Evolutionary conservation across 2,113 vertebrate genomes (phyloP).

Genomic region (Stegastes partitus): DNA sequence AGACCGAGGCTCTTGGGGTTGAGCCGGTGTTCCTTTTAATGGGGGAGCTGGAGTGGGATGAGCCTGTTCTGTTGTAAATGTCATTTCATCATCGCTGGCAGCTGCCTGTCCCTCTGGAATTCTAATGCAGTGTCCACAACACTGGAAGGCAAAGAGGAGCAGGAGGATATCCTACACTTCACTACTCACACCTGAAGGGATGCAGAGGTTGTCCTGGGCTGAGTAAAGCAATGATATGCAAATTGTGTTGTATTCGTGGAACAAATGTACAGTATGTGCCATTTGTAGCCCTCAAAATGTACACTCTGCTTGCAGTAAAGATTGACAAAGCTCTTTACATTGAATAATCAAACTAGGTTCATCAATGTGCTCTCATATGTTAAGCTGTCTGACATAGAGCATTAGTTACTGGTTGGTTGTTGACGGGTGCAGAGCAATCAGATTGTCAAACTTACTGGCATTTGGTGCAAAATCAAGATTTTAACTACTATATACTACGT

Average conservation of each 20-base stretch:
- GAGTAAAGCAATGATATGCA: constrained; percentile 6
- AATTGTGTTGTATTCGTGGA: constrained; percentile 11
- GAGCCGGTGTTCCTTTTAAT: constrained; percentile 43
- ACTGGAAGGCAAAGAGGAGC: constrained; percentile 22
- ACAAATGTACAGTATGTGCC: not conserved
- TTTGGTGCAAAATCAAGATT: not conserved
- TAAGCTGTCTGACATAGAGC: not conserved
- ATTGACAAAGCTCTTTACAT: not conserved
- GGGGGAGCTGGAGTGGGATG: constrained; percentile 53
- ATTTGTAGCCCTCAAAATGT: not conserved
- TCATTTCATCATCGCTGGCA: constrained; percentile 57
- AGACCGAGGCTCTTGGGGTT: constrained; percentile 1
- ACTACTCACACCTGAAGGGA: constrained; percentile 36
- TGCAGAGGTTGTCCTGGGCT: constrained; percentile 15
- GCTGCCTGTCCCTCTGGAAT: constrained; percentile 41
- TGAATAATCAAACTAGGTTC: not conserved
- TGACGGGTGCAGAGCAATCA: constrained; percentile 11
- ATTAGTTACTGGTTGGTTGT: not conserved
- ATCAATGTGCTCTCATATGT: not conserved
- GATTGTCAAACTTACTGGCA: no score
- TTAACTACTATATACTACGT: not conserved
- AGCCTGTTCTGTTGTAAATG: constrained; percentile 60
- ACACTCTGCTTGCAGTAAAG: not conserved
- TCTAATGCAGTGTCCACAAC: constrained; percentile 27
- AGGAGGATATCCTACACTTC: constrained; percentile 24